Base-by-base conservation (phyloP, 1,140 invertebrate species). In the Cotesia glomerata region DNA sequence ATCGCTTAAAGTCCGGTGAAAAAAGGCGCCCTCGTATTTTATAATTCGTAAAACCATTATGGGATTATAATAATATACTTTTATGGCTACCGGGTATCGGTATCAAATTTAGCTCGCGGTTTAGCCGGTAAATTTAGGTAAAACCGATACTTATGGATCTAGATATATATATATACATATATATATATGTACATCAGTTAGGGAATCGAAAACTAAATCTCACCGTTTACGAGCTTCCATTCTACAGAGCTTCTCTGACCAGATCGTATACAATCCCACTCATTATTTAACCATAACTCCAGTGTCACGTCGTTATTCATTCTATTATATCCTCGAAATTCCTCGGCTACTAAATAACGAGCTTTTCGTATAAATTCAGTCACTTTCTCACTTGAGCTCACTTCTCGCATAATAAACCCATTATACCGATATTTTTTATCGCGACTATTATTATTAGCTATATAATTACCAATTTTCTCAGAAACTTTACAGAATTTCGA, bases 211-310 rank as follows among this genome's bases (percentile, higher is more conserved):
- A 16, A 54, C 13, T 7, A 54, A 68, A 68, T 68, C 56, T 56
- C 8, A 34, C 1, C 39, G 51, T 68, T 26, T 52, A 68, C 65
- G 49, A 49, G 64, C n/a, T 56, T 4, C 64, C 26, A 16, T 16
- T 45, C 16, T 5, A 49, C 36, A 4, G 36, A 45, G 18, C 18
- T 61, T 66, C 9, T 66, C 13, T 18, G 16, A 45, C 36, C 32
- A 35, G 34, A 64, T 11, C n/a, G 45, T 16, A 9, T 18, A 45
- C 39, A 36, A 66, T 39, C 16, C 64, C 14, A 52, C 65, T 68
- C 51, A 68, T 68, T 68, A 68, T 68, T 68, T 68, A n/a, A 68
- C 49, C 49, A 54, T 68, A 54, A 36, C 14, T 39, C 34, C 11
- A 56, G 32, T 16, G 11, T 69, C 54, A 18, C 13, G 8, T 59